Evolutionary conservation across 2,888 invertebrate species (phyloP).

Genomic region (Ceraclea dissimilis): DNA sequence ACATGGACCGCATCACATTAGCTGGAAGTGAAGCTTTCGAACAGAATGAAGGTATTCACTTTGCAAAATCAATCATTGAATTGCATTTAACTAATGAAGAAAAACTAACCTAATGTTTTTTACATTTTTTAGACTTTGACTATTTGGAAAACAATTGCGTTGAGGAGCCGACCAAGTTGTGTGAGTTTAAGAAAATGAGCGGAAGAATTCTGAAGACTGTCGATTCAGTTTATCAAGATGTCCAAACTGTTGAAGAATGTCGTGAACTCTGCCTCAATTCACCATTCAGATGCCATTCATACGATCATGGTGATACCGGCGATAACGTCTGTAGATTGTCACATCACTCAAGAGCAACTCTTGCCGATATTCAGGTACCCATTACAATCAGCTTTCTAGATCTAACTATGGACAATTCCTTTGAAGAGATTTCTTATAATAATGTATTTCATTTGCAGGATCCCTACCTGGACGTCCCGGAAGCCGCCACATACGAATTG

Average conservation of each 20-base stretch:
- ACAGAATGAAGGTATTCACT: slow-evolving; percentile 49
- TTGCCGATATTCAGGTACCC: slow-evolving; percentile 75
- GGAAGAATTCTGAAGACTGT: slow-evolving; percentile 89
- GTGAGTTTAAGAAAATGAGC: slow-evolving; percentile 85
- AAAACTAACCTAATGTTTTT: not conserved
- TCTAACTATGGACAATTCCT: not conserved
- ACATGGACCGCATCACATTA: slow-evolving; percentile 86
- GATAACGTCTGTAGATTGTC: slow-evolving; percentile 89
- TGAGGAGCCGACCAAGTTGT: slow-evolving; percentile 87
- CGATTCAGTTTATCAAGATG: slow-evolving; percentile 87
- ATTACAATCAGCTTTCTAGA: slow-evolving; percentile 17
- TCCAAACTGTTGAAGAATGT: slow-evolving; percentile 79
- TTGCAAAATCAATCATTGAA: not conserved
- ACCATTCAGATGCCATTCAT: slow-evolving; percentile 87
- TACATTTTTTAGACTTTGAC: slow-evolving; percentile 51
- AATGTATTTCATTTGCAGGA: slow-evolving; percentile 51
- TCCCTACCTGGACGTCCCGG: slow-evolving; percentile 83
- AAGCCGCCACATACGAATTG: slow-evolving; percentile 86
- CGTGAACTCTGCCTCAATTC: slow-evolving; percentile 83
- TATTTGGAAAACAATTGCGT: slow-evolving; percentile 91
- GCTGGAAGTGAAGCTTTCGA: slow-evolving; percentile 75
- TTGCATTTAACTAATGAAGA: not conserved
- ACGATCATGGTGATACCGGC: slow-evolving; percentile 89
- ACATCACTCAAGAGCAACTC: slow-evolving; percentile 83
- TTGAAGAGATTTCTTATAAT: no score